A percentile compares a stretch with the other conserved stretches of the same genome.
phyloP scores from a whole-genome alignment of 2,888 invertebrate genomes.

The Calameuta filiformis region DNA sequence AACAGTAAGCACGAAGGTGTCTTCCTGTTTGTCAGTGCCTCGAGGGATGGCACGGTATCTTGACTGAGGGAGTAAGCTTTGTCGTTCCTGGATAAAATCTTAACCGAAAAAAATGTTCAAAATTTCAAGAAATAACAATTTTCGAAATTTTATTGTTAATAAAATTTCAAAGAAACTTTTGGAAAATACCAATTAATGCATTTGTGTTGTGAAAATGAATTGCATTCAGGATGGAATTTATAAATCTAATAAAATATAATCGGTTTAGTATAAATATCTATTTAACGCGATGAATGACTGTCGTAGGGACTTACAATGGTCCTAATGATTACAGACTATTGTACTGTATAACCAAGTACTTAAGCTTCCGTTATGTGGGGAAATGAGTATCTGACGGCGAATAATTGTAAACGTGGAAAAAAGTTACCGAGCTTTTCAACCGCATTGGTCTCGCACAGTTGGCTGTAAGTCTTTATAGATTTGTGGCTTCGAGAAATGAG shows the following conservation, averaged over 20 bases:
- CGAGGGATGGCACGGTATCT: neutral
- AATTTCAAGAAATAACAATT: no score
- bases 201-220: neutral
- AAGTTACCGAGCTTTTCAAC: neutral
- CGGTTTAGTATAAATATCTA: neutral
- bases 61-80: neutral
- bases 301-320: neutral
- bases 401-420: neutral
- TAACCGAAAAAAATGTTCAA: neutral
- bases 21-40: neutral
- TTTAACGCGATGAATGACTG: neutral
- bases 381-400: neutral
- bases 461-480: neutral
- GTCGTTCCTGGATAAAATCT: neutral
- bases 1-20: neutral
- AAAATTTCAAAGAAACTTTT: neutral
- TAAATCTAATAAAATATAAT: neutral
- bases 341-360: neutral
- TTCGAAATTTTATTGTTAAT: no score
- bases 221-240: neutral
- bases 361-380: neutral
- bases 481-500: neutral
- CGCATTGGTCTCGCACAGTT: neutral
- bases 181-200: neutral
- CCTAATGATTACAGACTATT: neutral